These are phyloP conservation scores for Anneissia japonica DNA, from an alignment of 35 echinoderm and acorn worm genomes.

Conservation along the genomic window DNA sequence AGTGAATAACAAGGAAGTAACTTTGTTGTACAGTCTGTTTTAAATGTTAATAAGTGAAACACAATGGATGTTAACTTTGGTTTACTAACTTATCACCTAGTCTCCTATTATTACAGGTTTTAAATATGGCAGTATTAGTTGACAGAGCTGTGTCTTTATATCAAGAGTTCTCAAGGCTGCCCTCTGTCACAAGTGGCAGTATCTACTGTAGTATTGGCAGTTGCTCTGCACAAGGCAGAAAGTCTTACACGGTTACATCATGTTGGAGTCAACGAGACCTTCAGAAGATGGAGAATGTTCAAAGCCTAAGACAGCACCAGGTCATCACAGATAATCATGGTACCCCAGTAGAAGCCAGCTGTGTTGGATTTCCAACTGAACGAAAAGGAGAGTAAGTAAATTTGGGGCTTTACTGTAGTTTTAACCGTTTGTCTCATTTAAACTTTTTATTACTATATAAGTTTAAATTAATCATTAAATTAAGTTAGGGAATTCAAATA, in stretches of 20 bases:
- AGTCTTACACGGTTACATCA: conserved; percentile 18
- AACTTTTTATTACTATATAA: too few species aligned
- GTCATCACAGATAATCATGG: not conserved
- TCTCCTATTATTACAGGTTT: too few species aligned
- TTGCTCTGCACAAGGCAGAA: not conserved
- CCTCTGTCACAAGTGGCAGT: not conserved
- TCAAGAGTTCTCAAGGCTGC: not conserved
- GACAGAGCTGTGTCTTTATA: not conserved
- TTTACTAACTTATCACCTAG: too few species aligned
- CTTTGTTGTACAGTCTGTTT: too few species aligned
- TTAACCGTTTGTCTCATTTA: too few species aligned
- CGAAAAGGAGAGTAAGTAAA: conserved; percentile 4
- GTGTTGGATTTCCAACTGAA: conserved; percentile 12
- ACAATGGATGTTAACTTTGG: too few species aligned
- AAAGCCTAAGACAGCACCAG: conserved; percentile 12
- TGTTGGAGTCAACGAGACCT: conserved; percentile 46
- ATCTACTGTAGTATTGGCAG: not conserved
- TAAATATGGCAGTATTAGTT: not conserved
- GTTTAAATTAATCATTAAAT: too few species aligned
- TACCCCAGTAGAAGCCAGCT: not conserved
- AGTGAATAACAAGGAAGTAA: too few species aligned
- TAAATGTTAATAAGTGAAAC: too few species aligned
- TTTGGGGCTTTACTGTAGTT: too few species aligned
- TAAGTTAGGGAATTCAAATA: too few species aligned
- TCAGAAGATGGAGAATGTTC: conserved; percentile 14